Percentiles rank a stretch among this genome's conserved stretches.
Evolutionary conservation across 2,797 vertebrate genomes (phyloP).

Genomic region (Erpetoichthys calabaricus): DNA sequence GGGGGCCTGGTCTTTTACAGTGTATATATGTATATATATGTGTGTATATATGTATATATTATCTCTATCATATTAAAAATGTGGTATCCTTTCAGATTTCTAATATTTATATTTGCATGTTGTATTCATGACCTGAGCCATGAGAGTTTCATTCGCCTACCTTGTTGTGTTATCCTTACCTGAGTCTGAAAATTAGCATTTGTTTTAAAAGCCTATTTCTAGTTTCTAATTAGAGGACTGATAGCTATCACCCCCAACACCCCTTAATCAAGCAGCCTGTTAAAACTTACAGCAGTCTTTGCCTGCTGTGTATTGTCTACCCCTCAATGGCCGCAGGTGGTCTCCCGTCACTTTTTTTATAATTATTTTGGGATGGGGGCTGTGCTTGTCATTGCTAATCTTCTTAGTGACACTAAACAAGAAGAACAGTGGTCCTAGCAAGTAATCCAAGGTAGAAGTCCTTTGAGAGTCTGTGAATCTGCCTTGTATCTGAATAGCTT

Average conservation of each 20-base stretch:
- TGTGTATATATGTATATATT: too few relatives aligned
- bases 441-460: conserved; percentile 17
- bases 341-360: conserved; percentile 2
- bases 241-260: neutral
- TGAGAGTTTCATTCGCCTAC: too few relatives aligned
- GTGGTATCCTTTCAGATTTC: too few relatives aligned
- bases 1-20: too few relatives aligned
- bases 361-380: conserved; percentile 12
- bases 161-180: too few relatives aligned
- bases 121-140: too few relatives aligned
- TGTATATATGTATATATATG: too few relatives aligned
- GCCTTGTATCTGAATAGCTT: conserved; percentile 23
- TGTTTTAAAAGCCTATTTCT: neutral
- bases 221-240: neutral
- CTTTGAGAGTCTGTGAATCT: conserved; percentile 25
- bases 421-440: conserved; percentile 14
- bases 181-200: neutral
- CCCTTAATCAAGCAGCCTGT: neutral
- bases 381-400: conserved; percentile 25
- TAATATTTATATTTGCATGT: too few relatives aligned
- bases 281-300: conserved; percentile 5
- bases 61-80: too few relatives aligned
- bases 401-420: conserved; percentile 21
- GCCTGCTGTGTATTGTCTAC: conserved; percentile 14
- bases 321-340: conserved; percentile 11